These are phyloP conservation scores for Channallabes apus DNA, from an alignment of 2,797 vertebrate species.

Conservation along the genomic window DNA sequence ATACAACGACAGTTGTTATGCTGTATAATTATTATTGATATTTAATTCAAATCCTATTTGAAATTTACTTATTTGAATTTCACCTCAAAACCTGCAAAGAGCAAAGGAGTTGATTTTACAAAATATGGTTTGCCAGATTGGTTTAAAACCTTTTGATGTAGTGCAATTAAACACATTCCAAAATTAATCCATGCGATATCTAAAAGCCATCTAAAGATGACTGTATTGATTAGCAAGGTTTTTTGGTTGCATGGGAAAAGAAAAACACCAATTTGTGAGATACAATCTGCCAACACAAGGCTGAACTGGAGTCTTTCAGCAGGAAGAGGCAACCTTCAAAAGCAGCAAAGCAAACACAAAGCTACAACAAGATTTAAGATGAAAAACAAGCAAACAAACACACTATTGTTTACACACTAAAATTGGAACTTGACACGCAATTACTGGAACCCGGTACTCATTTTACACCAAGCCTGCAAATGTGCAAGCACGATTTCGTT, in stretches of 20 bases:
- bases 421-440: too few relatives aligned
- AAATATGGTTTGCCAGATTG: neutral
- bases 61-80: neutral
- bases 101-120: neutral
- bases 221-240: neutral
- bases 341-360: neutral
- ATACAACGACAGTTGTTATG: neutral
- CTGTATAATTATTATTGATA: neutral
- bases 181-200: neutral
- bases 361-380: neutral
- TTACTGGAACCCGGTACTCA: too few relatives aligned
- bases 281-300: neutral
- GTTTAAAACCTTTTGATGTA: neutral
- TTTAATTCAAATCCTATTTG: slow-evolving; percentile 5
- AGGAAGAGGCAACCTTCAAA: neutral
- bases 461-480: too few relatives aligned
- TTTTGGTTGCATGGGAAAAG: neutral
- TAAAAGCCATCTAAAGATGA: neutral
- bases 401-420: too few relatives aligned
- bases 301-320: neutral
- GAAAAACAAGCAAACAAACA: neutral
- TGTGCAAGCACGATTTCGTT: too few relatives aligned
- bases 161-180: neutral
- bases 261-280: neutral
- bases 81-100: neutral